Conservation (phyloP, 2,888 invertebrate genomes). For the Ormyrus rosae region DNA sequence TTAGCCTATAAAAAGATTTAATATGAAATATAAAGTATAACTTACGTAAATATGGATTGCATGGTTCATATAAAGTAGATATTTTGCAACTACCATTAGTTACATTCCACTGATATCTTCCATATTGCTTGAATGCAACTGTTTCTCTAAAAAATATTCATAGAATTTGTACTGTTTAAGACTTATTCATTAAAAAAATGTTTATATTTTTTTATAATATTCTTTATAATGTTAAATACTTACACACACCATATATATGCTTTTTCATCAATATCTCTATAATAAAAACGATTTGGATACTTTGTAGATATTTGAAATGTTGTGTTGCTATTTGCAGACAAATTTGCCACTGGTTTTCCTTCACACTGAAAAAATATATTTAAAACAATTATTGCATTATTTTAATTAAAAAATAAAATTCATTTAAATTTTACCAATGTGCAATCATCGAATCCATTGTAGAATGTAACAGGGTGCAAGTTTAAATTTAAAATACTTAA, state of each 20-base stretch:
- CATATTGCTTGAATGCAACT: slow-evolving; percentile 71
- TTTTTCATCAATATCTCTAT: slow-evolving; percentile 53
- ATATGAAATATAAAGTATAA: slow-evolving; percentile 14
- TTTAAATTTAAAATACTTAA: slow-evolving; percentile 67
- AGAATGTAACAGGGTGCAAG: slow-evolving; percentile 60
- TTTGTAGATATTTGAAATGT: slow-evolving; percentile 67
- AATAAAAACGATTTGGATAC: slow-evolving; percentile 68
- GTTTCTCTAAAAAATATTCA: slow-evolving; percentile 31
- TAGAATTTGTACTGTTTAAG: too few relatives aligned
- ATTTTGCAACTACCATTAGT: slow-evolving; percentile 65
- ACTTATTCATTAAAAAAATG: background rate
- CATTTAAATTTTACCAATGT: slow-evolving; percentile 61
- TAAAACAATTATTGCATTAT: background rate
- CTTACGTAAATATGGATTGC: slow-evolving; percentile 72
- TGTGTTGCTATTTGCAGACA: slow-evolving; percentile 63
- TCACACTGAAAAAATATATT: slow-evolving; percentile 66
- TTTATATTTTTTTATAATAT: slow-evolving; percentile 2
- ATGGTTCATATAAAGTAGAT: slow-evolving; percentile 65
- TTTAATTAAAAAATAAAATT: background rate
- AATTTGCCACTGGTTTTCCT: slow-evolving; percentile 60
- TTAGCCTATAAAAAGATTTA: slow-evolving; percentile 1
- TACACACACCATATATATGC: slow-evolving; percentile 65
- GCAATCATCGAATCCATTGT: slow-evolving; percentile 65
- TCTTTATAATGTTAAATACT: slow-evolving; percentile 58
- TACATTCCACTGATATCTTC: slow-evolving; percentile 74